These are phyloP conservation scores for Opisthocomus hoazin DNA, from an alignment of 2,113 vertebrate species.

Conservation along the genomic window DNA sequence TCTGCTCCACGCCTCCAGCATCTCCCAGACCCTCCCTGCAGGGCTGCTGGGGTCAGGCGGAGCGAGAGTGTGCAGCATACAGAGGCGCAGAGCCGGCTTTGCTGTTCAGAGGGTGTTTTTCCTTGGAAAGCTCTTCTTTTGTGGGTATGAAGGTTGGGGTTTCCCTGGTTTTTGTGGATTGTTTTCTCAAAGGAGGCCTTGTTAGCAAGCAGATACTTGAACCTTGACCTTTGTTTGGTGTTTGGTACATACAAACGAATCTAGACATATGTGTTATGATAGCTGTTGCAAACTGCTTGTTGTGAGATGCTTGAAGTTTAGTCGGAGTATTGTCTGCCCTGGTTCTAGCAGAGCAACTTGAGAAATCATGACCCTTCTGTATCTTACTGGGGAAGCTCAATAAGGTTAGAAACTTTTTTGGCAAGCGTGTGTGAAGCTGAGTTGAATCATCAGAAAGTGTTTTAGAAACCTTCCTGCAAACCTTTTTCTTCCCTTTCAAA, in stretches of 20 bases:
- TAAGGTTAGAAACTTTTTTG: not conserved
- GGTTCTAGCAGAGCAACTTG: not conserved
- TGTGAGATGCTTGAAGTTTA: not conserved
- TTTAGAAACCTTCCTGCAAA: constrained; percentile 28
- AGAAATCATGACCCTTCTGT: not conserved
- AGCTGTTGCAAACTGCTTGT: not conserved
- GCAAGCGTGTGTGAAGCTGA: not conserved
- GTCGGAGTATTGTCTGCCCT: not conserved
- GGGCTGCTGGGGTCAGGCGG: constrained; percentile 6
- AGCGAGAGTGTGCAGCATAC: fast-evolving
- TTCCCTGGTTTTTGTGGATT: not conserved
- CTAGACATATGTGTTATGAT: not conserved
- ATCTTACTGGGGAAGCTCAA: not conserved
- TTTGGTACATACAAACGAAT: fast-evolving
- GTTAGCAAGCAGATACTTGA: not conserved
- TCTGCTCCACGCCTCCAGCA: constrained; percentile 6
- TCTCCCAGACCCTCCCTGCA: constrained; percentile 46
- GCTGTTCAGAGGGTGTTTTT: not conserved
- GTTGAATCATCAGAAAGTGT: constrained; percentile 10
- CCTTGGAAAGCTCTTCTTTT: not conserved
- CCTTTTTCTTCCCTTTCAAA: constrained; percentile 31
- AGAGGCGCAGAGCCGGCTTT: not conserved
- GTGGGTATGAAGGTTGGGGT: not conserved
- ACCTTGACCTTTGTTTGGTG: not conserved
- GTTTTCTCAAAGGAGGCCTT: not conserved